Conservation (phyloP, 2,797 vertebrate species). For the Acipenser transmontanus region DNA sequence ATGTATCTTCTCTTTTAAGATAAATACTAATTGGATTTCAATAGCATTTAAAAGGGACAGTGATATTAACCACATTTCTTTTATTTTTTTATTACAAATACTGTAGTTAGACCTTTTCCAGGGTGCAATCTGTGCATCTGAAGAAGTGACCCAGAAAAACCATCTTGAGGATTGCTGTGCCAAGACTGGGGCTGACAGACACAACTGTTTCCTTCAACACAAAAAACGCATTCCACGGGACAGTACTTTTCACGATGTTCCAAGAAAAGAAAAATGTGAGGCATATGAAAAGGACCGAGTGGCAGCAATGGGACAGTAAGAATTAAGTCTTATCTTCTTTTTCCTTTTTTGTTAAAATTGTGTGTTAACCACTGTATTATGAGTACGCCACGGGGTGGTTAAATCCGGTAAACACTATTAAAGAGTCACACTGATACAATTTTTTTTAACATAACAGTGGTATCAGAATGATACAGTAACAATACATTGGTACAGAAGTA, state of each 20-base stretch:
- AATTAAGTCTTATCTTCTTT: neutral
- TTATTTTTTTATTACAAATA: too few relatives aligned
- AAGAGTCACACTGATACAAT: too few relatives aligned
- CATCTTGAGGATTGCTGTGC: slow-evolving; percentile 14
- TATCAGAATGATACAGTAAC: too few relatives aligned
- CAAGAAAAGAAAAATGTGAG: slow-evolving; percentile 1
- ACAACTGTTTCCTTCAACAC: neutral
- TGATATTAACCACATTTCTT: too few relatives aligned
- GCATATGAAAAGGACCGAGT: neutral
- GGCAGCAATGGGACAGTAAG: neutral
- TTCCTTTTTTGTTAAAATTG: neutral
- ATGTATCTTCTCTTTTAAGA: too few relatives aligned
- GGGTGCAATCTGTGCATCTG: slow-evolving; percentile 10
- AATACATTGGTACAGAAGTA: too few relatives aligned
- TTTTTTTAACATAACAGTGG: too few relatives aligned
- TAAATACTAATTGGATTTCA: too few relatives aligned
- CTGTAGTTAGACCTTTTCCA: slow-evolving; percentile 5
- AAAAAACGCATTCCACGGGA: neutral
- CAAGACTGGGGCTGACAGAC: slow-evolving; percentile 3
- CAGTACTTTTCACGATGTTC: neutral
- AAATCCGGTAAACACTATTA: too few relatives aligned
- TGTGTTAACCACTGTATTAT: too few relatives aligned
- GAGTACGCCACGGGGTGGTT: too few relatives aligned
- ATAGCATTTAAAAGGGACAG: too few relatives aligned
- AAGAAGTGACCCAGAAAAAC: slow-evolving; percentile 9